Evolutionary conservation across 2,113 vertebrate species (phyloP), one percentile per base, ranked within the genome.

Genomic region (Albula goreensis): DNA sequence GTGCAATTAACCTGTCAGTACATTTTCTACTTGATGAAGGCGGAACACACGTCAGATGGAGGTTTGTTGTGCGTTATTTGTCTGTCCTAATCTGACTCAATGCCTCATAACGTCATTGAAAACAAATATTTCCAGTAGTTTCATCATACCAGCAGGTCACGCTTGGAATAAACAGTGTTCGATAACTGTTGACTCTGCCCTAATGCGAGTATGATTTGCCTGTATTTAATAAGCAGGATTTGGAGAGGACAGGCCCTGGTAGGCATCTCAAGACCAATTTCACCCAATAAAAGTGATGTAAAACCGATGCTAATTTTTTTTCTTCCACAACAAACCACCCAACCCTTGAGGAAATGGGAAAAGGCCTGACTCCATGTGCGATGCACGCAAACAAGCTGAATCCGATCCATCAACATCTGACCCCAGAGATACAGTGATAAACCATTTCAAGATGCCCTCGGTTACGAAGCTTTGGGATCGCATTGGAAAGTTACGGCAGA

Each of bases 401-500:
- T 25, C 8, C 8, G 31, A 74, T 10, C 31, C 4, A 31, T 31
- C n/a, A 74, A 74, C n/a, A 74, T 25, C n/a, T 66, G 17, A 66
- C 22, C 60, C 60, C 17, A 66, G 22, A 22, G 60, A 22, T 74
- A 31, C 70, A 74, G 70, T 5, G 70, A 11, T 2, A 74, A 74
- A 74, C 70, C n/a, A n/a, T 31, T 74, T 74, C 70, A 74, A 74
- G 70, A 74, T 74, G 70, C 70, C 10, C 70, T 70, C 63, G 15
- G 63, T 70, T 74, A 25, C 70, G n/a, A 2, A 2, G 2, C 10
- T 74, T 74, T 74, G 4, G 8, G 10, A 10, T 66, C 22, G 60
- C 19, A 22, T 66, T 22, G 70, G 10, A 9, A 31, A 19, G 31
- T 9, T 74, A 10, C 8, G n/a, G n/a, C n/a, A 31, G 7, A 10